Evolutionary conservation across 2,113 vertebrate genomes (phyloP).

Genomic region (Lycaon pictus): DNA sequence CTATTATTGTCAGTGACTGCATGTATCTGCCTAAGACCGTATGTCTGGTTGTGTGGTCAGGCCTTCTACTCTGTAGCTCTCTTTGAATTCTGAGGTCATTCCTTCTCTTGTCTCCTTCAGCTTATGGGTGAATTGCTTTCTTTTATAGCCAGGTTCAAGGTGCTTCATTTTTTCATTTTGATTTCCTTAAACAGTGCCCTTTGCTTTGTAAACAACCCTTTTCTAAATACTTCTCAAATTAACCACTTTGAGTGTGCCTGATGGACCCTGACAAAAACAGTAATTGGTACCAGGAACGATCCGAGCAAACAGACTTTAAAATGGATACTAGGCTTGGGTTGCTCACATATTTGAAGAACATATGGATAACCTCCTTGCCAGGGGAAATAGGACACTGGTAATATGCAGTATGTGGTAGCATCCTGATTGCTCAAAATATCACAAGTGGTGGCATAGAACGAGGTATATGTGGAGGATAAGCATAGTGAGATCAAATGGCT

Average conservation of each 20-base stretch:
- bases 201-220: neutral
- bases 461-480: neutral
- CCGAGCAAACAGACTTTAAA: conserved; percentile 2
- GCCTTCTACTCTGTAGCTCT: neutral
- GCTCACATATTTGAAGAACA: neutral
- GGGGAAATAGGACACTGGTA: neutral
- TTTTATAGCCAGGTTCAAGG: neutral
- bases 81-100: neutral
- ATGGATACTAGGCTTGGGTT: neutral
- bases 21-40: neutral
- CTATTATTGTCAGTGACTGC: neutral
- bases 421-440: neutral
- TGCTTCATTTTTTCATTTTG: neutral
- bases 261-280: neutral
- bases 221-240: neutral
- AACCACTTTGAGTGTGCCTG: neutral
- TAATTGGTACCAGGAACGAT: neutral
- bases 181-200: conserved; percentile 14
- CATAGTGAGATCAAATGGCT: neutral
- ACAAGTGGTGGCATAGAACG: neutral
- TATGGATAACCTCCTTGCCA: neutral
- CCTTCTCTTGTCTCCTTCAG: neutral
- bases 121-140: neutral
- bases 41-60: neutral
- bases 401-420: neutral